A percentile compares a stretch with the other conserved stretches of the same genome.
Evolutionary conservation across 2,888 invertebrate species (phyloP).

Genomic region (Lomographa bimaculata): DNA sequence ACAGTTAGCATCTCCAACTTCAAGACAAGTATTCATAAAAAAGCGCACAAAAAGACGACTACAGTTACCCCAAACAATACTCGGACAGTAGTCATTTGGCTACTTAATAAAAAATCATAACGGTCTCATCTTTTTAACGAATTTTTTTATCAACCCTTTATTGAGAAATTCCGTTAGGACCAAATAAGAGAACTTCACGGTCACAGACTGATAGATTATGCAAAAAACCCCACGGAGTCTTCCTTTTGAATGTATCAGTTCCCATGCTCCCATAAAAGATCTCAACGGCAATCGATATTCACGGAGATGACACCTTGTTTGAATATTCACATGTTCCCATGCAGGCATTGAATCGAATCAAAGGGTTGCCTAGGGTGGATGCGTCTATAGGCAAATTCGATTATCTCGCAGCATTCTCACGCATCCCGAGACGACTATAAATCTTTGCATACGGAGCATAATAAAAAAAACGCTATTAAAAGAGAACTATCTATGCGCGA

Average conservation of each 20-base stretch:
- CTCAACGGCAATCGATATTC: conserved; percentile 81
- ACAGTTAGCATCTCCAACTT: conserved; percentile 44
- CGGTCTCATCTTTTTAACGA: conserved; percentile 71
- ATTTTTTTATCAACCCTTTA: conserved; percentile 69
- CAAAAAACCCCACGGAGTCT: conserved; percentile 72
- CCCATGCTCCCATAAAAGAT: conserved; percentile 74
- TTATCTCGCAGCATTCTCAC: conserved; percentile 80
- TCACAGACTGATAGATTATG: conserved; percentile 76
- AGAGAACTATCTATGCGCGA: conserved; percentile 75
- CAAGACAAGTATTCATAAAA: conserved; percentile 26
- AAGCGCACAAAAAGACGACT: conserved; percentile 29
- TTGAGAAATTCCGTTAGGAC: conserved; percentile 64
- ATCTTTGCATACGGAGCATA: conserved; percentile 79
- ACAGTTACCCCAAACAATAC: conserved; percentile 43
- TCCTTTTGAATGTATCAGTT: conserved; percentile 79
- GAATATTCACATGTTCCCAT: conserved; percentile 82
- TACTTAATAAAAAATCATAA: conserved; percentile 57
- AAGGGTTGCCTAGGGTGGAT: conserved; percentile 75
- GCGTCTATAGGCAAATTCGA: conserved; percentile 82
- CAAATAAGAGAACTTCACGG: conserved; percentile 57
- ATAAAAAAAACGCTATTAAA: conserved; percentile 78
- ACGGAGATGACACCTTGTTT: conserved; percentile 83
- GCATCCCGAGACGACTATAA: conserved; percentile 72
- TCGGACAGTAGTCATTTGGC: conserved; percentile 59
- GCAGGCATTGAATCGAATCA: conserved; percentile 53